Evolutionary conservation across 1,140 invertebrate species (phyloP), one percentile per base, ranked within the genome.

Genomic region (Drosophila lacertosa): DNA sequence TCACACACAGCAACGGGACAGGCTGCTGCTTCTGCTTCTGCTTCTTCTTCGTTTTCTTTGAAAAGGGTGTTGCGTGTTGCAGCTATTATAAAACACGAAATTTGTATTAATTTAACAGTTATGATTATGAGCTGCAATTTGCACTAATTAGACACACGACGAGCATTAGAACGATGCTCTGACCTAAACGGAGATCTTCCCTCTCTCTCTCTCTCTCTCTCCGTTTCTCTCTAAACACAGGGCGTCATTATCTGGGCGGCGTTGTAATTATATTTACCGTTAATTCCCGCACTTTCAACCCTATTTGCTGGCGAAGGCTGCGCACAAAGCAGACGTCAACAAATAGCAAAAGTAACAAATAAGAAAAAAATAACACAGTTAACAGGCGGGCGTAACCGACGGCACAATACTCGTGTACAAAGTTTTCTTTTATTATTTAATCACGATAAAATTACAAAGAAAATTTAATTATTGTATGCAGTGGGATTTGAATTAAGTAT

Each of bases 211-310:
- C n/a, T n/a, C n/a, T n/a, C n/a, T n/a, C n/a, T n/a, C n/a, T n/a
- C n/a, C n/a, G n/a, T n/a, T n/a, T n/a, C n/a, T 35, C 32, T 24
- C 29, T 40, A 16, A 26, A 57, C 68, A 16, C 42, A 44, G 26
- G 16, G 20, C 24, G 22, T 20, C 48, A 22, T 40, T 40, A 4
- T 39, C 7, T 26, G 29, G 9, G 13, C 1, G 44, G 47, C 22
- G 22, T 9, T 26, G 82, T 84, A 84, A 84, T 84, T 84, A 84
- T 84, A 86, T 86, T 84, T 84, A 74, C 82, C 66, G 73, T 84
- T 84, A 84, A 72, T 72, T 72, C 51, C 26, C 48, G 22, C 33
- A 51, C 45, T 45, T 62, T 67, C 47, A 76, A 66, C 55, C 64
- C 44, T 45, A 80, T 77, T 80, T 50, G 54, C 57, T n/a, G 57